Conservation (phyloP, 1,140 invertebrate genomes). For the Megalonaias nervosa region DNA sequence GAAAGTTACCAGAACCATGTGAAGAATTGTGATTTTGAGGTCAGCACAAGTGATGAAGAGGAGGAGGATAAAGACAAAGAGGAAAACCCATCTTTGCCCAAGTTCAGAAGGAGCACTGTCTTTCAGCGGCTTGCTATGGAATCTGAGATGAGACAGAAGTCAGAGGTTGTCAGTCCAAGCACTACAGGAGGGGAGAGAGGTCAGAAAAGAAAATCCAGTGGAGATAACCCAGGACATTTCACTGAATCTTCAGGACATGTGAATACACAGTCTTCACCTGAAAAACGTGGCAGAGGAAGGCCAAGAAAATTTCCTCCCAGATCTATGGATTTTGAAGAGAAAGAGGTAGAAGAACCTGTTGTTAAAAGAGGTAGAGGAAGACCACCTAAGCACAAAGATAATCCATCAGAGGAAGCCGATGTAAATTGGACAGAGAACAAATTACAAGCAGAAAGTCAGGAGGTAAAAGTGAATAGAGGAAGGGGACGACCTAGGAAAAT, state of each 20-base stretch:
- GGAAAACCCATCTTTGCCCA: slow-evolving; percentile 23
- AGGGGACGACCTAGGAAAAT: not conserved
- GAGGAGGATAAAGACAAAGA: slow-evolving; percentile 41
- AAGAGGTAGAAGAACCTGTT: slow-evolving; percentile 6
- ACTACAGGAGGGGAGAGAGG: not conserved
- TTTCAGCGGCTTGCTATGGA: slow-evolving; percentile 32
- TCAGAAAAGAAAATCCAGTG: no score
- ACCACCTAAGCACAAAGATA: slow-evolving; percentile 2
- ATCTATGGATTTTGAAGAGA: slow-evolving; percentile 4
- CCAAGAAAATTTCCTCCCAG: slow-evolving; percentile 16
- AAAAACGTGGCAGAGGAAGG: slow-evolving; percentile 24
- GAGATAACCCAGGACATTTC: no score
- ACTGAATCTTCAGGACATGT: not conserved
- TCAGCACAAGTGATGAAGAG: slow-evolving; percentile 71
- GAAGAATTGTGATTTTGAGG: slow-evolving; percentile 77
- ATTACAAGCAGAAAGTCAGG: not conserved
- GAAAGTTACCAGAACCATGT: slow-evolving; percentile 89
- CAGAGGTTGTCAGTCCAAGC: not conserved
- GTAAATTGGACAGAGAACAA: not conserved
- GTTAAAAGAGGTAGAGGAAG: slow-evolving; percentile 1
- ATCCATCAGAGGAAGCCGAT: not conserved
- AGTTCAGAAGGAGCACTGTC: slow-evolving; percentile 18
- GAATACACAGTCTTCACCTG: not conserved
- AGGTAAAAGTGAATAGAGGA: not conserved
- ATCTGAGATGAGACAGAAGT: slow-evolving; percentile 19